Conservation (phyloP, 1,140 invertebrate genomes). For the Trachelipus rathkii region DNA sequence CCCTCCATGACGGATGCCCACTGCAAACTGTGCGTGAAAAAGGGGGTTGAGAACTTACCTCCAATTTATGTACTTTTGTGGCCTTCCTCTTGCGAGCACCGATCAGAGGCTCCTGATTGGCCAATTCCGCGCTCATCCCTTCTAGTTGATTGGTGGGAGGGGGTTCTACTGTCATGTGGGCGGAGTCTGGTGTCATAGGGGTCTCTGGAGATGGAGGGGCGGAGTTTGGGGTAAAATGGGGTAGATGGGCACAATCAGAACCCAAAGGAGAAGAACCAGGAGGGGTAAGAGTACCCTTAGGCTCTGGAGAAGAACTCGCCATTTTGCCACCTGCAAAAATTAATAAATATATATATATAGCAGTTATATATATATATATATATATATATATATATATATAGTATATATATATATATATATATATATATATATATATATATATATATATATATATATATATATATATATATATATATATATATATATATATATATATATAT, state of each 20-base stretch:
- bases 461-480: too few relatives aligned
- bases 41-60: constrained; percentile 31
- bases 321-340: constrained; percentile 24
- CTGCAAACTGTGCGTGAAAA: not conserved
- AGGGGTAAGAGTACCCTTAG: constrained; percentile 41
- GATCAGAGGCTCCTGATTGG: constrained; percentile 35
- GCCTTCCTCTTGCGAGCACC: constrained; percentile 38
- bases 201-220: constrained; percentile 37
- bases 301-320: constrained; percentile 35
- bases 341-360: too few relatives aligned
- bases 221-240: constrained; percentile 34
- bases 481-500: too few relatives aligned
- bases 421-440: too few relatives aligned
- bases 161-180: constrained; percentile 38
- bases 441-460: too few relatives aligned
- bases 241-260: constrained; percentile 35
- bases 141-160: constrained; percentile 30
- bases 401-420: too few relatives aligned
- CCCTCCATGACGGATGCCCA: not conserved
- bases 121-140: constrained; percentile 23
- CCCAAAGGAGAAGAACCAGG: constrained; percentile 40
- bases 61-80: constrained; percentile 37
- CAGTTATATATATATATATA: too few relatives aligned
- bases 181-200: constrained; percentile 36
- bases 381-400: too few relatives aligned